Percentiles rank a stretch among this genome's conserved stretches.
phyloP scores from a whole-genome alignment of 2,888 invertebrate species.

The Archips xylosteana region DNA sequence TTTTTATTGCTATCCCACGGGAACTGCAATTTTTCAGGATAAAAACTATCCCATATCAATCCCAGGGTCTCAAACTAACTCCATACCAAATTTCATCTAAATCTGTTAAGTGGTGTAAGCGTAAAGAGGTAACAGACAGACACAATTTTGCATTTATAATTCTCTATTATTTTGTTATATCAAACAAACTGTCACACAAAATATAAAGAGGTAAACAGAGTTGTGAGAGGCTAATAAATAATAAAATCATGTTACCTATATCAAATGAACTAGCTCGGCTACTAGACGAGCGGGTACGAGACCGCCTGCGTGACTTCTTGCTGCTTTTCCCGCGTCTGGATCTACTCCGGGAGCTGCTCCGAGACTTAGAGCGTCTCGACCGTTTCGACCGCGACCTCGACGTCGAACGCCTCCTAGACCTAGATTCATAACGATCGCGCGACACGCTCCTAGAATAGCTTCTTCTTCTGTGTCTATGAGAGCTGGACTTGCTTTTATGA shows the following conservation, averaged over 20 bases:
- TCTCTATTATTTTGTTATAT: too few relatives aligned
- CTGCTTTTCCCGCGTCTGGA: slow-evolving; percentile 64
- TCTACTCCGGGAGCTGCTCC: slow-evolving; percentile 69
- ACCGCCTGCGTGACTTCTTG: slow-evolving; percentile 66
- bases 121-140: too few relatives aligned
- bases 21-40: too few relatives aligned
- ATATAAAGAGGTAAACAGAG: too few relatives aligned
- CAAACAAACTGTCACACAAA: too few relatives aligned
- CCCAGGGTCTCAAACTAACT: too few relatives aligned
- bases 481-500: slow-evolving; percentile 67
- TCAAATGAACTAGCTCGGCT: slow-evolving; percentile 75
- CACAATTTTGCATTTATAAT: too few relatives aligned
- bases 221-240: not conserved
- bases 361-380: slow-evolving; percentile 62
- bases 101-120: too few relatives aligned
- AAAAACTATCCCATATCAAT: too few relatives aligned
- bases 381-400: slow-evolving; percentile 67
- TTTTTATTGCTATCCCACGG: too few relatives aligned
- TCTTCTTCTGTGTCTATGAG: slow-evolving; percentile 66
- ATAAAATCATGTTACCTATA: slow-evolving; percentile 59
- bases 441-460: slow-evolving; percentile 78
- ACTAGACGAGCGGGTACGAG: slow-evolving; percentile 62
- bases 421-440: slow-evolving; percentile 72
- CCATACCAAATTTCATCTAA: too few relatives aligned
- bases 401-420: slow-evolving; percentile 66